Evolutionary conservation across 1,140 invertebrate species (phyloP).

Genomic region (Littorina saxatilis): DNA sequence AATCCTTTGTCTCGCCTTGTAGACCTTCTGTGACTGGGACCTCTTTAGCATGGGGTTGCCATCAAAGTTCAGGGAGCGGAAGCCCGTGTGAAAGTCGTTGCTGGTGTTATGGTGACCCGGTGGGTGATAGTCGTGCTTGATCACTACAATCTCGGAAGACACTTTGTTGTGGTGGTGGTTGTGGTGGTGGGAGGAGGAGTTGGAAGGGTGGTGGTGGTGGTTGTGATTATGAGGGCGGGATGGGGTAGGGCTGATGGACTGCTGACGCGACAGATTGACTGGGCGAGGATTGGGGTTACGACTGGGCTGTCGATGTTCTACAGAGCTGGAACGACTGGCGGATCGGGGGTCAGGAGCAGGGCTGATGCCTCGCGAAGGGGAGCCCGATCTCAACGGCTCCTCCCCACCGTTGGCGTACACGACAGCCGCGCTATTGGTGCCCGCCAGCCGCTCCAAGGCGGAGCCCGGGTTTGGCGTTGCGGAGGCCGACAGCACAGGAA

Average conservation of each 20-base stretch:
- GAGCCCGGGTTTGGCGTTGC: not conserved
- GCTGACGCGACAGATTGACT: not conserved
- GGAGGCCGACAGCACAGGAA: constrained; percentile 17
- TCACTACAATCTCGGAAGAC: constrained; percentile 19
- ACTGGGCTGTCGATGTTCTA: constrained; percentile 1
- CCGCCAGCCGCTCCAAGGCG: not conserved
- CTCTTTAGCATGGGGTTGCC: not conserved
- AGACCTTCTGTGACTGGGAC: constrained; percentile 11
- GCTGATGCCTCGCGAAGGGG: not conserved
- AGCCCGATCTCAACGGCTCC: constrained; percentile 17
- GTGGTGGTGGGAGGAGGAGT: not conserved
- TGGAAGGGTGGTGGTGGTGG: not conserved
- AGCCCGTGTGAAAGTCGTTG: not conserved
- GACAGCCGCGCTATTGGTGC: constrained; percentile 2
- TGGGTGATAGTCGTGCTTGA: constrained; percentile 3
- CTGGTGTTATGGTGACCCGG: not conserved
- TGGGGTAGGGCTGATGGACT: not conserved
- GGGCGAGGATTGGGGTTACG: not conserved
- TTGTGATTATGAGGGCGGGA: not conserved
- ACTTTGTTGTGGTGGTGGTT: not conserved
- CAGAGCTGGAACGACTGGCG: constrained; percentile 9
- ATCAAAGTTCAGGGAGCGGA: not conserved
- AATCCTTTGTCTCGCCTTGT: constrained; percentile 31
- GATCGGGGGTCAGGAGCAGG: not conserved
- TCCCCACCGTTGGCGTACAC: constrained; percentile 27